phyloP scores from a whole-genome alignment of 2,113 vertebrate genomes.

The Suricata suricatta region DNA sequence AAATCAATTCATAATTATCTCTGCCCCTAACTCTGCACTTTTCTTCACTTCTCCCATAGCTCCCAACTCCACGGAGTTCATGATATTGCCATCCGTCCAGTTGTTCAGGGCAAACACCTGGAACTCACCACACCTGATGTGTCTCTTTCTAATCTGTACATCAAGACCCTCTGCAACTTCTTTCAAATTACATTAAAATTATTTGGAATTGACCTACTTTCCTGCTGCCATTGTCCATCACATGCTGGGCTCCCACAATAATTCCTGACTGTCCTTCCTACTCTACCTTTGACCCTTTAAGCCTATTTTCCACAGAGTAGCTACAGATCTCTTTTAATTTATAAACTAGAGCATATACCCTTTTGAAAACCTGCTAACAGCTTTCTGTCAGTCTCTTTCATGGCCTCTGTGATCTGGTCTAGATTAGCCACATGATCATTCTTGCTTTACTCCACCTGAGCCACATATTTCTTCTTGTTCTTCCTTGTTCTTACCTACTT shows the following conservation, averaged over 20 bases:
- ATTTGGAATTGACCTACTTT: background rate
- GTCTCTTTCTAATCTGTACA: background rate
- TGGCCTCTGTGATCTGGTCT: background rate
- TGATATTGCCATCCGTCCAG: background rate
- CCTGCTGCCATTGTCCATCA: background rate
- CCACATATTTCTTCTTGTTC: background rate
- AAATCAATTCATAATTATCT: background rate
- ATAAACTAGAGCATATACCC: background rate
- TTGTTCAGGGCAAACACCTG: background rate
- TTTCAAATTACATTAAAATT: background rate
- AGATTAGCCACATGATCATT: background rate
- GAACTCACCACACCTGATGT: background rate
- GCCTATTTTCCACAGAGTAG: background rate
- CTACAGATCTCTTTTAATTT: background rate
- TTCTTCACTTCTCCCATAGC: background rate
- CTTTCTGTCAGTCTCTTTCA: background rate
- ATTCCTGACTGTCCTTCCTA: background rate
- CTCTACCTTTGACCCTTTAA: too few relatives aligned
- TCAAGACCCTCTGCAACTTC: background rate
- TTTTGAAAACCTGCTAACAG: background rate
- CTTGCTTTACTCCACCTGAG: background rate
- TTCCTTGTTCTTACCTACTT: background rate
- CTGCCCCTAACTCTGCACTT: background rate
- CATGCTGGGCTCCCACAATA: background rate
- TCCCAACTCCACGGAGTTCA: background rate